Evolutionary conservation across 2,797 vertebrate genomes (phyloP), one percentile per base, ranked within the genome.

Genomic region (Malurus leucopterus): DNA sequence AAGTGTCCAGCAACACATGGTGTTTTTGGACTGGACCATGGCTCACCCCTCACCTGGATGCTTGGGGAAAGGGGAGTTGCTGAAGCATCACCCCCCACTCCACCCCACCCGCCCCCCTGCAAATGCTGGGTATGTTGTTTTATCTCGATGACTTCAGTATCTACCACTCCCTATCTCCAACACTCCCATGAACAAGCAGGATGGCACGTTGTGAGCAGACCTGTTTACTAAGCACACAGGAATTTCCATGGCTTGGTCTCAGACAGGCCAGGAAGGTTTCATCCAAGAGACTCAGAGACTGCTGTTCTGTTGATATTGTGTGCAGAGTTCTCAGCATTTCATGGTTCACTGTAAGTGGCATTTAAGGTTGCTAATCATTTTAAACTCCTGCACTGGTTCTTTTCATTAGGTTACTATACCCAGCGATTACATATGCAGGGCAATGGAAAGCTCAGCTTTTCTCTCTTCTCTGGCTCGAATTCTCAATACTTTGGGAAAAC

Each of bases 321-420:
- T 62, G 29, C 57, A 65, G 49, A 51, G 55, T 70, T 90, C 86
- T 92, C 86, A 87, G 61, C 62, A 63, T 72, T 80, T 93, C 0
- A 2, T 83, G 46, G 70, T 84, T 94, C 63, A 65, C 61, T 75
- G 19, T 77, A 91, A 86, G 44, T 68, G 57, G 43, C 57, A 73
- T 87, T 92, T 89, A 75, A 73, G 27, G 26, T 62, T 91, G 54
- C 38, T 91, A 79, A 91, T 84, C 76, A 73, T 89, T 91, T 91
- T 90, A 78, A 93, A 91, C 46, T 79, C 69, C 78, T 83, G 53
- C 40, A 40, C 64, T 76, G 43, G 40, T 70, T 91, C 51, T 76
- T 90, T 89, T 91, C 64, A 55, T 76, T 67, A 70, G 29, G 49
- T 84, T 69, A 41, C 79, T 70, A 44, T 88, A 91, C 65, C 55